Evolutionary conservation across 2,888 invertebrate species (phyloP).

Genomic region (Onthophagus sagittarius): DNA sequence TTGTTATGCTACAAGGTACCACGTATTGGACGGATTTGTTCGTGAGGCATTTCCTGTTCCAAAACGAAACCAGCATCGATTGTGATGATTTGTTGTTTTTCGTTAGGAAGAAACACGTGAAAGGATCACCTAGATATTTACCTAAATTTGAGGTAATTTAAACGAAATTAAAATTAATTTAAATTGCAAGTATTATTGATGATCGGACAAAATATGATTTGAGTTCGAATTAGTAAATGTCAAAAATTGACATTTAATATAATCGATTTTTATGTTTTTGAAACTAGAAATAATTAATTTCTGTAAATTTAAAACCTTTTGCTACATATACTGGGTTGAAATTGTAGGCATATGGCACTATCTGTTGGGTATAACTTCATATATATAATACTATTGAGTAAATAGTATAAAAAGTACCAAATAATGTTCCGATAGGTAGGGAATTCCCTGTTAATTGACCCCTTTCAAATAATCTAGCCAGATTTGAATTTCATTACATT

Average conservation of each 20-base stretch:
- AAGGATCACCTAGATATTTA: conserved; percentile 79
- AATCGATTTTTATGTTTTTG: background rate
- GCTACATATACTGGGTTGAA: too few relatives aligned
- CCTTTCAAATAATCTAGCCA: too few relatives aligned
- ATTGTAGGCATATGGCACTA: too few relatives aligned
- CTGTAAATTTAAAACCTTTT: too few relatives aligned
- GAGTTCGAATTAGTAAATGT: background rate
- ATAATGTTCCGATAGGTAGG: too few relatives aligned
- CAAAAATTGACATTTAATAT: background rate
- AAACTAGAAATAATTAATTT: background rate
- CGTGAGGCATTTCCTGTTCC: conserved; percentile 89
- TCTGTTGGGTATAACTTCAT: too few relatives aligned
- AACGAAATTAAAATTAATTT: background rate
- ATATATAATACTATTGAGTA: too few relatives aligned
- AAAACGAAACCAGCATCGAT: conserved; percentile 83
- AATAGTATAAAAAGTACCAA: too few relatives aligned
- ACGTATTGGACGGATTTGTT: conserved; percentile 96
- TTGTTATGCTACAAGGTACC: conserved; percentile 87
- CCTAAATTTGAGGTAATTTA: conserved; percentile 79
- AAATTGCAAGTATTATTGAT: background rate
- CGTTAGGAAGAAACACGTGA: conserved; percentile 87
- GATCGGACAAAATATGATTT: background rate
- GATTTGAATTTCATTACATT: too few relatives aligned
- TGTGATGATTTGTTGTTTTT: conserved; percentile 94
- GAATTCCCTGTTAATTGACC: too few relatives aligned